Evolutionary conservation across 2,888 invertebrate genomes (phyloP), one percentile per base, ranked within the genome.

Genomic region (Drosophila testacea): DNA sequence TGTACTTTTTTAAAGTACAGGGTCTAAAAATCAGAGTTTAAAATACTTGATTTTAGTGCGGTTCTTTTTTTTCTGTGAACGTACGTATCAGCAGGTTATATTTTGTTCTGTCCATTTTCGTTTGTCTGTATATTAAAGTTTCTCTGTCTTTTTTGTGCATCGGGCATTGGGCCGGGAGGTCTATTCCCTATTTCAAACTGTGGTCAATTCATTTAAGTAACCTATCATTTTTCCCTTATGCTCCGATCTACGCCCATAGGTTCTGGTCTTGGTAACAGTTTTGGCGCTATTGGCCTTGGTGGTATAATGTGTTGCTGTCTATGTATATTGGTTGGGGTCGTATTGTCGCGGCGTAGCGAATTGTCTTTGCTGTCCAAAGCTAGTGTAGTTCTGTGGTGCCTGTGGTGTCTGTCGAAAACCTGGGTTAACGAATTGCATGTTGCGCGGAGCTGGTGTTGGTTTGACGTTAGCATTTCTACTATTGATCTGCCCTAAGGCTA

Each of bases 121-220:
- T 41, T 4, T 6, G 54, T 30, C 6, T 42, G 54, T 4, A 54
- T 13, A 4, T 42, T 54, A 1, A 32, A 42, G 30, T 46, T 41
- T 22, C 47, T 4, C 38, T 47, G 41, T 50, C 41, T 32, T 6
- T 59, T 59, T 3, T 32, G 2, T 9, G 7, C 9, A 7, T 55
- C 27, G 6, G 34, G n/a, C 22, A 44, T 42, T 34, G 44, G 44
- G 9, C 10, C 22, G 16, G 42, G n/a, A 4, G 34, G 55, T 55
- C 42, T 55, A 22, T 34, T 47, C 7, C 13, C 47, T 30, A 5
- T 1, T 6, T 46, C 46, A 6, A 46, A 46, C 13, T 32, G 32
- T 9, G 42, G 42, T 11, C 52, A 9, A 41, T 52, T 42, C 16
- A 54, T 41, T n/a, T n/a, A n/a, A n/a, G 11, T 54, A 55, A 7